Evolutionary conservation across 2,113 vertebrate genomes (phyloP), one percentile per base, ranked within the genome.

Genomic region (Trichomycterus rosablanca): DNA sequence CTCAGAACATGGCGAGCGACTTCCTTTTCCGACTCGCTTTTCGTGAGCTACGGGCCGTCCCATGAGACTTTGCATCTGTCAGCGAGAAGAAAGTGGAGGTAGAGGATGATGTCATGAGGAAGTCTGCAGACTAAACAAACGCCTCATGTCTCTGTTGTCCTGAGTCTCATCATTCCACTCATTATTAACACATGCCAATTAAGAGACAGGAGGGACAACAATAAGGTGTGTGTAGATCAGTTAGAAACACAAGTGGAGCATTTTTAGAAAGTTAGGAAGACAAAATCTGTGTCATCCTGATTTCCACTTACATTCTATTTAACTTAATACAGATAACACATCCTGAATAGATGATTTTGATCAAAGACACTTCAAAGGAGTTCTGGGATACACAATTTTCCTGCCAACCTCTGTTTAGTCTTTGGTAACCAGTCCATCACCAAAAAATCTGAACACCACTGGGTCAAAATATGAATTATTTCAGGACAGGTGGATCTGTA

Each of bases 141-240:
- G 52, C 48, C 44, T 62, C 48, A 52, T 58, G 46, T 57, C 68
- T 65, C 49, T 48, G 50, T 54, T 39, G 42, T 59, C 30, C 63
- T 66, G 69, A 72, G 49, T 62, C 69, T 57, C 69, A 63, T 72
- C 69, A 72, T 52, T 72, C 63, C 34, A 20, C 69, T 58, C 51
- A 37, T 67, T 66, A 63, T 67, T 72, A 71, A 61, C 69, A 58
- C 39, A 55, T 71, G 69, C 69, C 69, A 72, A 56, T 55, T 44
- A 3, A 42, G 37, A 49, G 22, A 34, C 63, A 56, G 52, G 40
- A 28, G 43, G 1, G 30, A 26, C 34, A 24, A 16, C 9, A 14
- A 39, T 34, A 5, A 8, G 2, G 20, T 26, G 24, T 51, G 23
- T 46, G 52, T 23, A 52, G 23, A 5, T 1, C 6, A 55, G 37